Conservation (phyloP, 2,113 vertebrate genomes). For the Delphinus delphis region DNA sequence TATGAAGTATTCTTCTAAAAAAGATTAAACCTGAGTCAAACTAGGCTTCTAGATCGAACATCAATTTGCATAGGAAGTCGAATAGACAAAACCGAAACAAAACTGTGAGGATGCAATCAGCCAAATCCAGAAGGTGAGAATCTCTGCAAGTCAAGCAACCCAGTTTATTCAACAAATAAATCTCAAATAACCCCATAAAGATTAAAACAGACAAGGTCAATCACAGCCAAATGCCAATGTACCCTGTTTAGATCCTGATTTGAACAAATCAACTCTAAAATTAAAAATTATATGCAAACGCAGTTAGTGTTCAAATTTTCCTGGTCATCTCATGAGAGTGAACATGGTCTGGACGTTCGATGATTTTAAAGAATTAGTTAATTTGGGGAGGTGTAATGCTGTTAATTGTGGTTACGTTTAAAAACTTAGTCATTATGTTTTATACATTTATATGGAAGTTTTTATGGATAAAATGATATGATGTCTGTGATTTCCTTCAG, state of each 20-base stretch:
- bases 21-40: constrained; percentile 1
- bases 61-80: neutral
- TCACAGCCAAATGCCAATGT: neutral
- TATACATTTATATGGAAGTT: neutral
- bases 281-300: neutral
- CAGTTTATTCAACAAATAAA: neutral
- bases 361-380: constrained; percentile 1
- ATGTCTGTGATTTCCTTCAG: neutral
- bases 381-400: neutral
- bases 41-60: neutral
- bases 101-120: neutral
- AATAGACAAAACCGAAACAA: neutral
- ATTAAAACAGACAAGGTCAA: constrained; percentile 1
- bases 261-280: neutral
- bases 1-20: neutral
- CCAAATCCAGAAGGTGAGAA: constrained; percentile 1
- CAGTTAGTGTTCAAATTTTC: neutral
- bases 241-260: neutral
- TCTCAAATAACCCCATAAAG: neutral
- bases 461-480: neutral
- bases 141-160: neutral
- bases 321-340: neutral
- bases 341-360: neutral
- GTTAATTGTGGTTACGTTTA: neutral
- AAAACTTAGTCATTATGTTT: neutral